These are phyloP conservation scores for Triops longicaudatus DNA, from an alignment of 1,140 invertebrate genomes.

Conservation along the genomic window DNA sequence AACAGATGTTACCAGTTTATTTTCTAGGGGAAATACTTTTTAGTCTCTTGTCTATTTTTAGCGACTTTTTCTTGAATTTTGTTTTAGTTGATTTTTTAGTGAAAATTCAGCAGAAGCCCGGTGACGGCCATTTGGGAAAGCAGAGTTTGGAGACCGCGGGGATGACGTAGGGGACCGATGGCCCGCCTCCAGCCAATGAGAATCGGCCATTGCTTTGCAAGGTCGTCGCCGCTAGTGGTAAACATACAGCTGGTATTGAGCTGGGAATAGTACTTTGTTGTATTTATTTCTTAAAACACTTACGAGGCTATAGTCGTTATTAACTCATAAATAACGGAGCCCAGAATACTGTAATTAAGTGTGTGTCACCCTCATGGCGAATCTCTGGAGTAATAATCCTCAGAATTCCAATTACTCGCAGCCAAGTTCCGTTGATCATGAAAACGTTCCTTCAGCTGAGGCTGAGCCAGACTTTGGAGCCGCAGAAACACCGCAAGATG, in stretches of 20 bases:
- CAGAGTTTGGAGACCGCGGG: not conserved
- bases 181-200: not conserved
- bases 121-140: too few relatives aligned
- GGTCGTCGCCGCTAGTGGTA: constrained; percentile 5
- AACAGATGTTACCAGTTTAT: too few relatives aligned
- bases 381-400: not conserved
- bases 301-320: not conserved
- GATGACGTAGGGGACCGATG: not conserved
- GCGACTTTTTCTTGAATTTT: too few relatives aligned
- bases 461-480: not conserved
- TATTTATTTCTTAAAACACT: not conserved
- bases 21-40: too few relatives aligned
- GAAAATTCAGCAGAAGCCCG: too few relatives aligned
- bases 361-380: not conserved
- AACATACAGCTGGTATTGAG: not conserved
- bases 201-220: not conserved
- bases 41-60: too few relatives aligned
- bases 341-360: not conserved
- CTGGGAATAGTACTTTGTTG: not conserved
- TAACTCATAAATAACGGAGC: too few relatives aligned
- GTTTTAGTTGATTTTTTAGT: too few relatives aligned
- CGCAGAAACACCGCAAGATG: too few relatives aligned
- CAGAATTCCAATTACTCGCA: not conserved
- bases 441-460: not conserved
- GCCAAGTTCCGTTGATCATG: not conserved